These are phyloP conservation scores for Leucoraja ocellata DNA, from an alignment of 2,797 vertebrate species.

Conservation along the genomic window DNA sequence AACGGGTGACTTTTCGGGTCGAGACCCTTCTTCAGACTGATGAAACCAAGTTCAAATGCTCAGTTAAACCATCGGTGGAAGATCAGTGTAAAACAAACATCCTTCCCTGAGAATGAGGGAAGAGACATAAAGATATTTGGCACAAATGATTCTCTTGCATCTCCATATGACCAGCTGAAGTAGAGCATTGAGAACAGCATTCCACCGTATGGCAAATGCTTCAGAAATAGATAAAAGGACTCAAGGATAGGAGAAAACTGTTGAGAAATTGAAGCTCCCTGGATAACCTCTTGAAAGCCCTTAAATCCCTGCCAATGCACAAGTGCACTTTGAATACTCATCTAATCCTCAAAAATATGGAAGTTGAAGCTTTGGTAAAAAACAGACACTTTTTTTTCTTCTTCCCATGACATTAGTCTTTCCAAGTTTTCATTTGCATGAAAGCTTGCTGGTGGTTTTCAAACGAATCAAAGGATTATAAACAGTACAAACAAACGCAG, in stretches of 20 bases:
- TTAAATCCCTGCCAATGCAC: constrained; percentile 27
- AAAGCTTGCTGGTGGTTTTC: constrained; percentile 14
- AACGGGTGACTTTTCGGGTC: too few species aligned
- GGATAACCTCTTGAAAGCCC: constrained; percentile 8
- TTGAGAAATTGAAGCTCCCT: constrained; percentile 7
- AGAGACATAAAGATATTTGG: not conserved
- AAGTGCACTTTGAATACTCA: constrained; percentile 17
- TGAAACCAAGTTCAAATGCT: not conserved
- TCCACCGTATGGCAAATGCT: not conserved
- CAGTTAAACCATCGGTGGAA: not conserved
- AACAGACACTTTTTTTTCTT: constrained; percentile 23
- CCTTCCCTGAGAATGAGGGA: not conserved
- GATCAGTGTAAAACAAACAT: not conserved
- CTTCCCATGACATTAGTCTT: constrained; percentile 28
- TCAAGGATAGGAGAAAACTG: not conserved
- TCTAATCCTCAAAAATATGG: constrained; percentile 2
- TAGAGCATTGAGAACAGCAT: not conserved
- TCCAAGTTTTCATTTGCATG: constrained; percentile 23
- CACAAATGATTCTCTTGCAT: not conserved
- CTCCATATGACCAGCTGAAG: not conserved
- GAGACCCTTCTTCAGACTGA: too few species aligned
- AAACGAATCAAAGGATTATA: constrained; percentile 31
- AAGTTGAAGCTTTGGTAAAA: constrained; percentile 34
- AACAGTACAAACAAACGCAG: constrained; percentile 25
- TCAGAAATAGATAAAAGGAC: not conserved